These are phyloP conservation scores for Apis cerana DNA, from an alignment of 1,140 invertebrate genomes.

Conservation along the genomic window DNA sequence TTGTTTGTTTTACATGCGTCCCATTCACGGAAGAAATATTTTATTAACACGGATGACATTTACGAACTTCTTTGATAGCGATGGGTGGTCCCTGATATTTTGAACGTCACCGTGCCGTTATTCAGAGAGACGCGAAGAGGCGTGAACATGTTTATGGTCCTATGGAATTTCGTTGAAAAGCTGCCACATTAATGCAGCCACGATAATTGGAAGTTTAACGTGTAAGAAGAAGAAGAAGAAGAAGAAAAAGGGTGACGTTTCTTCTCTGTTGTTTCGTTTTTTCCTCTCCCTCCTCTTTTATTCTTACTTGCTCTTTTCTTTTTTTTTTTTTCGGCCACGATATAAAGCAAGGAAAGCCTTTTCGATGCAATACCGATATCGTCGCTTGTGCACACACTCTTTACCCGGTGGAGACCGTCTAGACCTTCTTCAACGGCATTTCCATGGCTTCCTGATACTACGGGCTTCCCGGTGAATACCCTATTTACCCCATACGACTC, in stretches of 20 bases:
- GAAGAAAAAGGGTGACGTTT: not conserved
- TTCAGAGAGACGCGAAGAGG: constrained; percentile 6
- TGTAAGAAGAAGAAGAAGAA: constrained; percentile 11
- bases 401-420: constrained; percentile 47
- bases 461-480: constrained; percentile 64
- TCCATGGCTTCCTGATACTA: constrained; percentile 56
- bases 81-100: not conserved
- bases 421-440: constrained; percentile 59
- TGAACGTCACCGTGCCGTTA: not conserved
- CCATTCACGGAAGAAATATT: not conserved
- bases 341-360: constrained; percentile 48
- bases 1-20: not conserved
- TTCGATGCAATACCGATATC: constrained; percentile 54
- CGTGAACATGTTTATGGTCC: constrained; percentile 20
- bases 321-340: not conserved
- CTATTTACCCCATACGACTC: constrained; percentile 58
- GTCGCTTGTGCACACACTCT: constrained; percentile 38
- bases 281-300: not conserved
- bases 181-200: not conserved
- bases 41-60: constrained; percentile 26
- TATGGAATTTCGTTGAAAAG: constrained; percentile 6
- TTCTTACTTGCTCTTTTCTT: not conserved
- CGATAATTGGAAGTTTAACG: constrained; percentile 23
- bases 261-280: not conserved
- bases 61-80: constrained; percentile 19